Evolutionary conservation across 1,140 invertebrate species (phyloP), one percentile per base, ranked within the genome.

Genomic region (Akabosia matsudoensis): DNA sequence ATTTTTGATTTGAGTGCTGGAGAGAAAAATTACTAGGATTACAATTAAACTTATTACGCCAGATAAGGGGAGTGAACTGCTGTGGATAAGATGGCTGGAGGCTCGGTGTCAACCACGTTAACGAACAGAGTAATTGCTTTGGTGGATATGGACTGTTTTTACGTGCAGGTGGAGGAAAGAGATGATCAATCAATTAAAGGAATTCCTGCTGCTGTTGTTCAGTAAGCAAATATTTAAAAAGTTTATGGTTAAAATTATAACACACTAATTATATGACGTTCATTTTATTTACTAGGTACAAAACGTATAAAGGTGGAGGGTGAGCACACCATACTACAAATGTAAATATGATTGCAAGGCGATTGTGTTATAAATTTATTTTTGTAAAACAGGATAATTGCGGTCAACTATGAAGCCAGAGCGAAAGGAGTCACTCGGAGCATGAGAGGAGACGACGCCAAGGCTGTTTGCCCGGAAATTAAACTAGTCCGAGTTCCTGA

Each of bases 81-180:
- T n/a, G n/a, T n/a, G n/a, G n/a, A n/a, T n/a, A n/a, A n/a, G n/a
- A n/a, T n/a, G n/a, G n/a, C n/a, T n/a, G n/a, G n/a, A n/a, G n/a
- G 37, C 18, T 45, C 37, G 7, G 37, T 45, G 18, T 45, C 37
- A 45, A 18, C 31, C 10, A 31, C 61, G 4, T 4, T 10, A 30
- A 67, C 61, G 1, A 67, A 31, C n/a, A 85, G 95, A 82, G 89
- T 97, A 37, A 87, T 99, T 24, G 90, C 92, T 4, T 86, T 99
- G 64, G 91, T 99, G 74, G 97, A 99, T 83, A 98, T 99, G 96
- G 97, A 99, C 84, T 98, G 97, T 87, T 98, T 98, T 85, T 98
- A 96, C 85, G 97, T 96, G 82, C 93, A 95, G 88, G 97, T 98
- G 0, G 97, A 99, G 87, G 91, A 94, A 83, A 91, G 94, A 85